Base-by-base conservation (phyloP, 2,797 vertebrate species). In the Pseudocheirus occidentalis region DNA sequence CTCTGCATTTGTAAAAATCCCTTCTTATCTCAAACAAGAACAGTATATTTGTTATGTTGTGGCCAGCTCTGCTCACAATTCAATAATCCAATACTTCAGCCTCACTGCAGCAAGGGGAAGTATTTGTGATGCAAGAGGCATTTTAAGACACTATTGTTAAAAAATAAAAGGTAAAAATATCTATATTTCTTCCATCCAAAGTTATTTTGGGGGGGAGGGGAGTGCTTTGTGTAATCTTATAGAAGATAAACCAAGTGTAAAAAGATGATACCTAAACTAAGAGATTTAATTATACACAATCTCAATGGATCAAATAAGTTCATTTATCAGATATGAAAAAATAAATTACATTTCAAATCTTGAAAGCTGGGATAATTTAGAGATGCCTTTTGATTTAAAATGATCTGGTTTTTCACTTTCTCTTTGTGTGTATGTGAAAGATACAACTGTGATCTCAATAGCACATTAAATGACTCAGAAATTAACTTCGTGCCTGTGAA, bases 311-410 rank as follows among this genome's bases (percentile, higher is more conserved):
- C 90, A 97, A 97, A 97, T 97, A 94, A 90, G 0, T 34, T 97
- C 13, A 91, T 34, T 96, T 96, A 98, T 98, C 81, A 97, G 94
- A 92, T 93, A 81, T 9, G 1, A 96, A 97, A 97, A 98, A 98
- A 91, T 94, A 96, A 97, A 97, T 97, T 97, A 56, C 50, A 95
- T 97, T 97, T 98, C 40, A 97, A 54, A 97, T 97, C 91, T 94
- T 96, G 94, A 97, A 98, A 97, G 91, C 58, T 98, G 94, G 98
- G 94, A 96, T 97, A 96, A 52, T 96, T 97, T 96, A 95, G 4
- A 93, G 40, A 24, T 91, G 73, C 2, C 90, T 96, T 98, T 96
- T 96, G 50, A 91, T 97, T 97, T 91, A 96, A 98, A 98, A 96
- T 96, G 56, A 92, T 95, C 73, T 87, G 40, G 3, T 87, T 87